Evolutionary conservation across 2,797 vertebrate species (phyloP).

Genomic region (Esox lucius): DNA sequence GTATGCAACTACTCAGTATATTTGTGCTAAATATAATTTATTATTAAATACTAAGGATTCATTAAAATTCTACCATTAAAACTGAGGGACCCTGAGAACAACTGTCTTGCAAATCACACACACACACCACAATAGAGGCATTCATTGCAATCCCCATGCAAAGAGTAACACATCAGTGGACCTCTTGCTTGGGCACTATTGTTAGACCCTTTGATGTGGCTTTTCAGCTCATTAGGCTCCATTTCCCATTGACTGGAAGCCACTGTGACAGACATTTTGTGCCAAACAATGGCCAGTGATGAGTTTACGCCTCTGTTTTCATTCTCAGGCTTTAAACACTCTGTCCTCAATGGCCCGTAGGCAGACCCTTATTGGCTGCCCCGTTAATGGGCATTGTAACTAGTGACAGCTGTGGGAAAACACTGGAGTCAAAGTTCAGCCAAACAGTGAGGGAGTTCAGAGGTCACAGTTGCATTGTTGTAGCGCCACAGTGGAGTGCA

Average conservation of each 20-base stretch:
- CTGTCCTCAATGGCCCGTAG: constrained; percentile 36
- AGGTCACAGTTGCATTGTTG: constrained; percentile 78
- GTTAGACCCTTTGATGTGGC: constrained; percentile 56
- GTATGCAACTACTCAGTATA: not conserved
- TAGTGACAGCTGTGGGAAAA: constrained; percentile 84
- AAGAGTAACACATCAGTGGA: constrained; percentile 29
- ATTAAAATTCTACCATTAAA: not conserved
- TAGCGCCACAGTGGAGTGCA: constrained; percentile 65
- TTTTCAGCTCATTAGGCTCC: constrained; percentile 60
- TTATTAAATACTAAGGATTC: not conserved
- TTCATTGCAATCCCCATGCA: constrained; percentile 24
- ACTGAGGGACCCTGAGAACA: not conserved
- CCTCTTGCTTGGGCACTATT: constrained; percentile 13
- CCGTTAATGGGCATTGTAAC: constrained; percentile 77
- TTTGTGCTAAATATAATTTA: not conserved
- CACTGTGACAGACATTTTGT: constrained; percentile 57
- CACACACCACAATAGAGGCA: constrained; percentile 34
- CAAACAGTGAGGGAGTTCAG: constrained; percentile 75
- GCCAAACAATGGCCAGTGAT: constrained; percentile 56
- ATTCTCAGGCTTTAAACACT: constrained; percentile 52
- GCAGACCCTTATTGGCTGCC: constrained; percentile 54
- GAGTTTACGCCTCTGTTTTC: constrained; percentile 64
- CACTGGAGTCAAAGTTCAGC: constrained; percentile 70
- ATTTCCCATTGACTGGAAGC: constrained; percentile 57
- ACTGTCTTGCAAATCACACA: not conserved